phyloP scores from a whole-genome alignment of 2,888 invertebrate species.

The Sphaeridia pumilis region DNA sequence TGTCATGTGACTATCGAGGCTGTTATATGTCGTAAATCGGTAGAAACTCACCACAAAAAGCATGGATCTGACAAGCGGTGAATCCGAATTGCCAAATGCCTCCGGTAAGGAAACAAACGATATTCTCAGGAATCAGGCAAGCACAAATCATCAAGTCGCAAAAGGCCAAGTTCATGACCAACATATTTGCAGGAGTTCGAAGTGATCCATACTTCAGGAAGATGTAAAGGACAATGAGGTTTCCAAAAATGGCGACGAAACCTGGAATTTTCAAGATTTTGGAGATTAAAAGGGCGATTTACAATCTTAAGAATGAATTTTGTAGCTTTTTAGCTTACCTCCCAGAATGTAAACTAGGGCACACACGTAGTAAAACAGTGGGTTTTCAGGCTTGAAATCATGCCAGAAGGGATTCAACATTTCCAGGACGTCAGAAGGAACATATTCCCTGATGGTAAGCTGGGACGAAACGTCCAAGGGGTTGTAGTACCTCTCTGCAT shows the following conservation, averaged over 20 bases:
- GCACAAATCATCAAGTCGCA: constrained; percentile 85
- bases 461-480: constrained; percentile 17
- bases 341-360: constrained; percentile 20
- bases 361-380: constrained; percentile 19
- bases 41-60: constrained; percentile 22
- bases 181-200: constrained; percentile 78
- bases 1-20: neutral
- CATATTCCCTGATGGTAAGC: constrained; percentile 20
- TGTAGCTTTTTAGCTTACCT: constrained; percentile 11
- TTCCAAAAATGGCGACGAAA: constrained; percentile 14
- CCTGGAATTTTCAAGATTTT: neutral
- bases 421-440: constrained; percentile 19
- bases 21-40: neutral
- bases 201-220: constrained; percentile 60
- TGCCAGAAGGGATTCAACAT: constrained; percentile 21
- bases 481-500: constrained; percentile 20
- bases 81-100: constrained; percentile 28
- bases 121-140: constrained; percentile 36
- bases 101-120: constrained; percentile 22
- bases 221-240: constrained; percentile 46
- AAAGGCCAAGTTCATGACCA: constrained; percentile 82
- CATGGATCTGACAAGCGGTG: constrained; percentile 20
- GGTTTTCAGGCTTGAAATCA: constrained; percentile 17
- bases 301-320: neutral
- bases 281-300: neutral